Evolutionary conservation across 2,113 vertebrate species (phyloP), one percentile per base, ranked within the genome.

Genomic region (Nerophis ophidion): DNA sequence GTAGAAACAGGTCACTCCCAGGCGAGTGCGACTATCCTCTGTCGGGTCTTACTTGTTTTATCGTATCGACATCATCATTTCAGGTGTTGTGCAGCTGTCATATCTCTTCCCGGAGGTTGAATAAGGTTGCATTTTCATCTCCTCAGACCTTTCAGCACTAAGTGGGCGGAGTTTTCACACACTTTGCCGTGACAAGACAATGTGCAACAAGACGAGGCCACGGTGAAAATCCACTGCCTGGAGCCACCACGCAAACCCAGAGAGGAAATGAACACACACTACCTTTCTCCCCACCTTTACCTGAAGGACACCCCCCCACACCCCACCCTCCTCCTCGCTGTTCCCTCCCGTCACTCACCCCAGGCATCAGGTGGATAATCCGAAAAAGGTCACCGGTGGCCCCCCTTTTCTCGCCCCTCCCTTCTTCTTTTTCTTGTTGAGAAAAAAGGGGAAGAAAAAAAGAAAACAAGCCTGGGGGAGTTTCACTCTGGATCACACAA

Each of bases 141-240:
- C 3, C 40, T 54, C 45, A 60, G 44, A 47, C 51, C 44, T 44
- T 57, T 70, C 42, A 67, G 66, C 63, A 61, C 65, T 15, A 4
- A 34, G 71, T 83, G 83, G 88, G 88, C n/a, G 87, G 88, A 68
- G 86, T 88, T 90, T 90, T 90, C 88, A 86, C 88, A 90, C 87
- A 89, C 85, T 86, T 77, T 77, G 69, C 72, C 70, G 60, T 78
- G 81, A 85, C 83, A 84, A 68, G 85, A 84, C 84, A 86, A 82
- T 76, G 66, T 63, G 75, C 48, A 70, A 56, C 68, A 75, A 85
- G 86, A 84, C 80, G 78, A 87, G 74, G 68, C 67, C 70, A 65
- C 65, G 12, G 71, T 77, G 66, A 76, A 87, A 87, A 87, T 86
- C 74, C 78, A 76, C 62, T 44, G 87, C 89, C 89, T 80, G 76